Evolutionary conservation across 2,888 invertebrate genomes (phyloP).

Genomic region (Campoplex nolae): DNA sequence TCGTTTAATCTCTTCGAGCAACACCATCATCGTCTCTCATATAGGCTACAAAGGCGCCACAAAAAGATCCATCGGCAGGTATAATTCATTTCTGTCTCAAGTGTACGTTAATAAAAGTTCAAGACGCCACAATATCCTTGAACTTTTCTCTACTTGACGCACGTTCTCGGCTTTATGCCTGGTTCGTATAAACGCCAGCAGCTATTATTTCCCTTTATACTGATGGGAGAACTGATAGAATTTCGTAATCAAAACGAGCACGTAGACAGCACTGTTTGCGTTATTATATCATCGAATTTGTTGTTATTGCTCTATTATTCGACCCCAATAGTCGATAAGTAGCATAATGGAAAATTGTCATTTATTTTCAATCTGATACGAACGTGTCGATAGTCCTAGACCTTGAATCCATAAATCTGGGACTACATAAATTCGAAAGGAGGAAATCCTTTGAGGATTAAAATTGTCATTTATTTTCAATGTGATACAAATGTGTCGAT

Average conservation of each 20-base stretch:
- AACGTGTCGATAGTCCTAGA: not conserved
- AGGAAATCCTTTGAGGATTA: not conserved
- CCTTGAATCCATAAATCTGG: conserved; percentile 15
- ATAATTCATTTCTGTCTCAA: conserved; percentile 23
- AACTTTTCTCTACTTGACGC: conserved; percentile 42
- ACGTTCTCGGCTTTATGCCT: not conserved
- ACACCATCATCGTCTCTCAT: conserved; percentile 23
- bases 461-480: not conserved
- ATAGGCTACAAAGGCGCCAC: conserved; percentile 7
- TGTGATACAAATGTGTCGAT: not conserved
- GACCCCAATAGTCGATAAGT: not conserved
- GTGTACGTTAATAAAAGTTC: conserved; percentile 30
- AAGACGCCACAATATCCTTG: conserved; percentile 55
- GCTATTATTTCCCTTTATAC: not conserved
- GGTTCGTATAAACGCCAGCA: conserved; percentile 20
- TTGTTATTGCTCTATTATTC: conserved; percentile 14
- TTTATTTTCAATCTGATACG: not conserved
- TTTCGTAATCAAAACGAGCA: conserved; percentile 19
- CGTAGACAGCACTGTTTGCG: conserved; percentile 29
- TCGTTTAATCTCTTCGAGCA: not conserved
- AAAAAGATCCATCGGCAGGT: conserved; percentile 23
- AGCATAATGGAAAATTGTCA: not conserved
- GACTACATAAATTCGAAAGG: not conserved
- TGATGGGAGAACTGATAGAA: not conserved
- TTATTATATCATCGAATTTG: conserved; percentile 27